Evolutionary conservation across 1,140 invertebrate genomes (phyloP).

Genomic region (Zaprionus camerounensis): DNA sequence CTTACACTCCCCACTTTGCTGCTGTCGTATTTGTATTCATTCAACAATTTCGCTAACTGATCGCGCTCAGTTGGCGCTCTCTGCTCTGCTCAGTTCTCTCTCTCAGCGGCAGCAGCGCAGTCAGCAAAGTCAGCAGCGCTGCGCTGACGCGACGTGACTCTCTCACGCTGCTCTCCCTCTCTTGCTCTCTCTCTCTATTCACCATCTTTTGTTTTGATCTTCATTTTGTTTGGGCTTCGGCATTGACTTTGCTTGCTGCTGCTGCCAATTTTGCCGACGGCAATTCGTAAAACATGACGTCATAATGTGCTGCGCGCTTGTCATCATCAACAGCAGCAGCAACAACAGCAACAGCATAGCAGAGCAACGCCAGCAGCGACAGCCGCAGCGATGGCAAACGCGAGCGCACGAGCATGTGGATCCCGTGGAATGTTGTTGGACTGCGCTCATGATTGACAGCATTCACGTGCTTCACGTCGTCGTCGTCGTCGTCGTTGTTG

Average conservation of each 20-base stretch:
- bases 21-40: constrained; percentile 16
- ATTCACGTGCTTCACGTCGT: constrained; percentile 77
- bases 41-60: constrained; percentile 8
- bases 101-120: constrained; percentile 10
- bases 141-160: not conserved
- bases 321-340: constrained; percentile 19
- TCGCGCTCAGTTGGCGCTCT: constrained; percentile 2
- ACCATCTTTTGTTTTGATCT: constrained; percentile 71
- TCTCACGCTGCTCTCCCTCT: not conserved
- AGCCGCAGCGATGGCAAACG: constrained; percentile 4
- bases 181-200: constrained; percentile 12
- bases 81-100: not conserved
- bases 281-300: constrained; percentile 69
- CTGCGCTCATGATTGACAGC: constrained; percentile 73
- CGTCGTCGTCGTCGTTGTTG: constrained; percentile 39
- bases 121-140: not conserved
- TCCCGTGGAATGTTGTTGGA: constrained; percentile 30
- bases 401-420: constrained; percentile 1
- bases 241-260: constrained; percentile 34
- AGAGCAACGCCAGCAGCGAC: constrained; percentile 2
- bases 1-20: not conserved
- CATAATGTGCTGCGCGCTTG: constrained; percentile 50
- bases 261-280: constrained; percentile 64
- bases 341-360: constrained; percentile 8
- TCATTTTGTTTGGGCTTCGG: constrained; percentile 50